Evolutionary conservation across 2,888 invertebrate genomes (phyloP), one percentile per base, ranked within the genome.

Genomic region (Drosophila nr. perissopoda): DNA sequence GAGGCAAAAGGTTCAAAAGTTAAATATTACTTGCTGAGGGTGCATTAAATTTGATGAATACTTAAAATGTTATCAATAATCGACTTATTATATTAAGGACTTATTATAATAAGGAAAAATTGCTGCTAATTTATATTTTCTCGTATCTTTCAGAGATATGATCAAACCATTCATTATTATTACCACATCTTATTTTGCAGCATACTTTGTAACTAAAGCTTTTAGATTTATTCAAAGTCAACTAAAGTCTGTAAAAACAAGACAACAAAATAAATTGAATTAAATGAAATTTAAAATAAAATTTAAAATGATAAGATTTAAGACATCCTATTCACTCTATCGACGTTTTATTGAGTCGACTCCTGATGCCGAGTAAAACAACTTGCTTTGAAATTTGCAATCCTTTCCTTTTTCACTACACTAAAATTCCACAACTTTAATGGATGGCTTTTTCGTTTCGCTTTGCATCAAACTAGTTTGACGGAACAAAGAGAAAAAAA

Each of bases 341-440:
- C 4, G 18, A 27, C 11, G 11, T 36, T 54, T 54, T 25, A 54
- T 11, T n/a, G n/a, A 31, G 11, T 21, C 31, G 18, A 34, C 52
- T 21, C 2, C n/a, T 29, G 4, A 29, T 51, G 49, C 49, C 18
- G 49, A 8, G 49, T 27, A 49, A 18, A 36, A 18, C 7, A 7
- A 18, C 36, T 38, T 7, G 18, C 16, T 25, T 16, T 16, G 18
- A 33, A 53, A 33, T 29, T 53, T 16, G 5, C 6, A 53, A 27
- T n/a, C 27, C 56, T 8, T n/a, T 8, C 7, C n/a, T 27, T 29
- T 54, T 16, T 1, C 38, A n/a, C 11, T 27, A n/a, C 7, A 54
- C 38, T 27, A 7, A 54, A 54, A n/a, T 36, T 27, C 0, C 36
- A n/a, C n/a, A 56, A 56, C n/a, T 56, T 56, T 27, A 56, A 56